Evolutionary conservation across 2,113 vertebrate genomes (phyloP), one percentile per base, ranked within the genome.

Genomic region (Mungos mungo): DNA sequence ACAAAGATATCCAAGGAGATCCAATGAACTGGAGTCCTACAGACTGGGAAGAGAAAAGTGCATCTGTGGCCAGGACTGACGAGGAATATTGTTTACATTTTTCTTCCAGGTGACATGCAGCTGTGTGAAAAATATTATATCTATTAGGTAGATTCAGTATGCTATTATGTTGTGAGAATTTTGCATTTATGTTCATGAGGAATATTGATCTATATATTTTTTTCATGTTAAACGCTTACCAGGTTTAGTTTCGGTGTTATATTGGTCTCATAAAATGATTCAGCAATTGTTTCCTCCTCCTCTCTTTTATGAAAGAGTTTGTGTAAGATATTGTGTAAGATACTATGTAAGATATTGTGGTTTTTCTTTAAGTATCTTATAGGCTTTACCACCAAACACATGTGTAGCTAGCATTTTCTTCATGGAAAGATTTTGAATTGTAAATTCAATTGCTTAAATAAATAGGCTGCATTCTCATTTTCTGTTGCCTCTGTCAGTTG

Each of bases 101-200:
- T 93, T 81, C 60, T 84, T 83, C 33, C 69, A 86, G 14, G 29
- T 66, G 25, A 29, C 33, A 60, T 93, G 41, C 38, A 81, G 31
- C 92, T 35, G 96, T 90, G 10, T 80, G 76, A 63, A 95, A 31
- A 98, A 98, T 81, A 95, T 98, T 97, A 98, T 93, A 98, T 93
- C 65, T 99, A 98, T 92, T 98, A 98, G 0, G 77, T 98, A 96
- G 95, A 88, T 71, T 88, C 38, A 52, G 10, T 63, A n/a, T 80
- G 57, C 10, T 65, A 65, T 38, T 94, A 38, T 50, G 47, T 33
- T 69, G n/a, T 85, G 66, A 96, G 35, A 82, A 45, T 96, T 84
- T 93, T 95, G 11, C 7, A 52, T 50, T 29, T 90, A 57, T 19
- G 33, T 93, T 88, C 25, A 54, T 87, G 25, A 79, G 11, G 3